Percentiles rank a stretch among this genome's conserved stretches.
Evolutionary conservation across 2,113 vertebrate genomes (phyloP).

Genomic region (Megaceryle maxima): DNA sequence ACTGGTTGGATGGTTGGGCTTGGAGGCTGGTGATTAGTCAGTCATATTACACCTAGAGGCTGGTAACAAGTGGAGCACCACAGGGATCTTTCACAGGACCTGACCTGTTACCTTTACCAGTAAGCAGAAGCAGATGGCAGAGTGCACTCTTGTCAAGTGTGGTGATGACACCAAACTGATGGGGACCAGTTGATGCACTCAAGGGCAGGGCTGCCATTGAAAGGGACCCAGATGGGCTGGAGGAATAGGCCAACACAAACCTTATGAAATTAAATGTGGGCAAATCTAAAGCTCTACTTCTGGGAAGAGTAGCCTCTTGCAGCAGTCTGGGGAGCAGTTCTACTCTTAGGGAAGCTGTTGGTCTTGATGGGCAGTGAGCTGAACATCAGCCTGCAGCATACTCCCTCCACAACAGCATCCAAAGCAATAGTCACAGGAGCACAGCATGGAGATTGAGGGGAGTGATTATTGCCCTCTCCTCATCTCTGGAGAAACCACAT

Average conservation of each 20-base stretch:
- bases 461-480: not conserved
- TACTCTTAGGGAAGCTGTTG: not conserved
- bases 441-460: not conserved
- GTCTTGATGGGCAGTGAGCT: not conserved
- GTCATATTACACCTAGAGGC: not conserved
- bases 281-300: not conserved
- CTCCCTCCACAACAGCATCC: not conserved
- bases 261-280: not conserved
- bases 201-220: not conserved
- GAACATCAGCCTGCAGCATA: not conserved
- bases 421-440: not conserved
- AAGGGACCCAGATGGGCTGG: not conserved
- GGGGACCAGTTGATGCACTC: not conserved
- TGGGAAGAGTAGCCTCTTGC: not conserved
- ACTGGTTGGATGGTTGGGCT: not conserved
- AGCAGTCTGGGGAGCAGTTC: not conserved
- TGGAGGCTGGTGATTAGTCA: not conserved
- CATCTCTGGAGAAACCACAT: not conserved
- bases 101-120: not conserved
- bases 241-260: not conserved
- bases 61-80: not conserved
- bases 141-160: not conserved
- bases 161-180: not conserved
- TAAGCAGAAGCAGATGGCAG: not conserved
- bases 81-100: not conserved